Evolutionary conservation across 2,797 vertebrate species (phyloP).

Genomic region (Calcarius lapponicus): DNA sequence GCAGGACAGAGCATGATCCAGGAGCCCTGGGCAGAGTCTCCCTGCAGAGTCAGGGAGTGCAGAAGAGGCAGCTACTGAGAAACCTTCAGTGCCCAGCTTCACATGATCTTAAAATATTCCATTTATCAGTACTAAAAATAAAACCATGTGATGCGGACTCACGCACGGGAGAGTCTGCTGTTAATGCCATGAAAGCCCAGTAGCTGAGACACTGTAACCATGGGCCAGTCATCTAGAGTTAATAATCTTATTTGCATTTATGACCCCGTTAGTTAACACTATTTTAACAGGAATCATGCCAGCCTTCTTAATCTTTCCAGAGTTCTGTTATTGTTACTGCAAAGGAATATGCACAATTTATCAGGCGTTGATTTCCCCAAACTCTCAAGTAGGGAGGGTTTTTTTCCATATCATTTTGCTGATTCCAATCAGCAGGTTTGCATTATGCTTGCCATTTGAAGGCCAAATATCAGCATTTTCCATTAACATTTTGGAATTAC

Average conservation of each 20-base stretch:
- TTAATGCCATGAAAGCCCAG: neutral
- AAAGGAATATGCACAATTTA: neutral
- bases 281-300: neutral
- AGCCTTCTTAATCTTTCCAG: neutral
- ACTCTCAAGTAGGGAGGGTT: neutral
- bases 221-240: neutral
- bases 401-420: neutral
- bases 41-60: neutral
- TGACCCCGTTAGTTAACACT: neutral
- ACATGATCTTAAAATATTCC: neutral
- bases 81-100: neutral
- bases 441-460: neutral
- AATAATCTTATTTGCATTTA: neutral
- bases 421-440: neutral
- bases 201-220: neutral
- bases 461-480: neutral
- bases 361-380: neutral
- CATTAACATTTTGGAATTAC: slow-evolving; percentile 16
- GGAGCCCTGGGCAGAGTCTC: neutral
- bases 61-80: neutral
- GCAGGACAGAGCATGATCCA: accelerated
- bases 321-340: neutral
- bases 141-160: slow-evolving; percentile 12
- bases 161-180: neutral
- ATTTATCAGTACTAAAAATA: slow-evolving; percentile 50